Evolutionary conservation across 2,797 vertebrate genomes (phyloP), one percentile per base, ranked within the genome.

Genomic region (Sebastes nivosus): DNA sequence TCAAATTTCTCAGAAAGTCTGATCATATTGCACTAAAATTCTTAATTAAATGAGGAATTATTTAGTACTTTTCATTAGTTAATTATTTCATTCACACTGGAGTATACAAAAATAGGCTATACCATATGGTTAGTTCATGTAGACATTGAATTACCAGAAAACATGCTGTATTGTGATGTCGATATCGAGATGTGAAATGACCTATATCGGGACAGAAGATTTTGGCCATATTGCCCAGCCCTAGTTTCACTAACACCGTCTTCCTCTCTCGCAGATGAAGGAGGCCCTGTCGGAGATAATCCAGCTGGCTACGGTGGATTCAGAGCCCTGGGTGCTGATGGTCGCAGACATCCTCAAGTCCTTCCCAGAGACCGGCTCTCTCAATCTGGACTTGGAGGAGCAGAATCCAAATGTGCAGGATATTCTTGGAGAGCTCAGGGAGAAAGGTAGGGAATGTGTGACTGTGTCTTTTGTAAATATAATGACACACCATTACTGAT

Each of bases 281-380:
- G 97, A 96, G 24, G 97, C 98, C 70, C 94, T 99, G 89, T 97
- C 97, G 2, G 98, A 99, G 92, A 98, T 99, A 83, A 97, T 99
- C 94, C 98, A 98, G 94, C 95, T 99, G 69, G 99, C 99, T 73
- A 97, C 97, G 2, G 96, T 99, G 93, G 99, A 99, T 93, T 97
- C 98, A 0, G 99, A 99, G 93, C 98, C 98, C 71, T 99, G 99
- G 99, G 98, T 99, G 83, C 95, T 99, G 89, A 99, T 99, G 99
- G 98, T 99, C 29, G 98, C 99, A 2, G 98, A 99, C 93, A 98
- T 99, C 90, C 96, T 99, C 59, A 99, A 99, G 95, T 98, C 98
- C 83, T 99, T 99, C 90, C 99, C 98, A 13, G 99, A 99, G 91
- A 98, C 98, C 0, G 98, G 99, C 42, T 98, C 98, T 12, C 96